phyloP scores from a whole-genome alignment of 2,888 invertebrate species.

The Slavum lentiscoides region DNA sequence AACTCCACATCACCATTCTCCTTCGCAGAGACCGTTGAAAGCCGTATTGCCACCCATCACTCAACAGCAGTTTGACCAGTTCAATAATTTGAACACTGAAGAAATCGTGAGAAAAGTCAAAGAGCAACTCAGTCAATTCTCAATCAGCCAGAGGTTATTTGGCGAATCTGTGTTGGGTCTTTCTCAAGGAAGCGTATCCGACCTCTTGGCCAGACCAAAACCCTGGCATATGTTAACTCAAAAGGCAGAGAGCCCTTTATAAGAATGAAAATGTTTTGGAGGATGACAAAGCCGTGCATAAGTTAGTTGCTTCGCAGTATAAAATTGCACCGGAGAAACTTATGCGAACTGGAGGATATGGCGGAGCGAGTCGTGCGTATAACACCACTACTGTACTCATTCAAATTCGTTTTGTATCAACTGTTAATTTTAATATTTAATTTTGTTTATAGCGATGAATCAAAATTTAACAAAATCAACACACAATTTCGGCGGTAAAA shows the following conservation, averaged over 20 bases:
- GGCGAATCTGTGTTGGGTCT: conserved; percentile 97
- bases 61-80: conserved; percentile 97
- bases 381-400: neutral
- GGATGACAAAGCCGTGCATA: conserved; percentile 93
- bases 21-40: conserved; percentile 86
- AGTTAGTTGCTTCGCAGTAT: conserved; percentile 93
- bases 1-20: conserved; percentile 80
- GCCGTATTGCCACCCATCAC: conserved; percentile 97
- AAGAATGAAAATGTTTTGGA: conserved; percentile 97
- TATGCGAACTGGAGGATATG: conserved; percentile 93
- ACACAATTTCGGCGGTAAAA: conserved; percentile 55
- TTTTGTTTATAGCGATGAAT: conserved; percentile 54
- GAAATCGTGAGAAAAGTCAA: conserved; percentile 93
- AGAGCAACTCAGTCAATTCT: conserved; percentile 91
- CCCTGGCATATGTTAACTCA: conserved; percentile 98
- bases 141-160: conserved; percentile 95
- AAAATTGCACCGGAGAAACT: conserved; percentile 97
- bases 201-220: conserved; percentile 93
- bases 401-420: neutral
- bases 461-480: conserved; percentile 55
- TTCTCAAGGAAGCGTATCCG: conserved; percentile 96
- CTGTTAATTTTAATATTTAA: neutral
- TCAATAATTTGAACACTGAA: conserved; percentile 96
- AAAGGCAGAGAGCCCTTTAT: conserved; percentile 94
- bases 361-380: conserved; percentile 71